These are phyloP conservation scores for Esox masquinongy DNA, from an alignment of 2,797 vertebrate species.

Conservation along the genomic window DNA sequence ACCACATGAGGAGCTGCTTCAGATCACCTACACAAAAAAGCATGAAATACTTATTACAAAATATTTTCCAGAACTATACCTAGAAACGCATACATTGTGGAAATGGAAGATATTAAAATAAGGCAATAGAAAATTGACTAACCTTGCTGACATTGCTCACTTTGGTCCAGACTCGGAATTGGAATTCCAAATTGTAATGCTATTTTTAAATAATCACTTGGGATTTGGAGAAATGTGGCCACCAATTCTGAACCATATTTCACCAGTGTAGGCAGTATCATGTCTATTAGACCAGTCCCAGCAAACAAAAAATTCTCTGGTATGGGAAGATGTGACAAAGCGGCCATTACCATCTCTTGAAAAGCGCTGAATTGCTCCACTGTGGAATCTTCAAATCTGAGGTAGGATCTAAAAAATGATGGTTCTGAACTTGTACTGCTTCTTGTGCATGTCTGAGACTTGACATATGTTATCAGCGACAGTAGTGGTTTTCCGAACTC, in stretches of 20 bases:
- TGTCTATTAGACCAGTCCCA: not conserved
- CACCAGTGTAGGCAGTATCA: too few relatives aligned
- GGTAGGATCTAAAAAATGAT: constrained; percentile 39
- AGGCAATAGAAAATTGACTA: not conserved
- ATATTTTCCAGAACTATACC: not conserved
- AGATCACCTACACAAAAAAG: constrained; percentile 73
- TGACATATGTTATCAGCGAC: constrained; percentile 54
- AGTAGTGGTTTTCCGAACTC: constrained; percentile 57
- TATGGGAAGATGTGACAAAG: not conserved
- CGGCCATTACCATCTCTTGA: constrained; percentile 28
- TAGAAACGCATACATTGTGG: not conserved
- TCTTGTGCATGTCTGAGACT: constrained; percentile 58
- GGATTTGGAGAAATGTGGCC: constrained; percentile 54
- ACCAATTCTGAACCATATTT: constrained; percentile 3
- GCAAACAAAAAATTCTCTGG: not conserved
- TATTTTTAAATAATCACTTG: constrained; percentile 67
- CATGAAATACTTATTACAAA: not conserved
- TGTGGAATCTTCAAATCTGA: constrained; percentile 40
- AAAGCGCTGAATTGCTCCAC: constrained; percentile 26
- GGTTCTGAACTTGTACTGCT: constrained; percentile 13
- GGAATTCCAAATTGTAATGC: constrained; percentile 67
- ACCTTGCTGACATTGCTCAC: constrained; percentile 74
- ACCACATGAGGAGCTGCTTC: constrained; percentile 83
- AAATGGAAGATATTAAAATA: constrained; percentile 72
- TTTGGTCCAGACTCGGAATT: constrained; percentile 53